Percentiles rank a stretch among this genome's conserved stretches.
These are phyloP conservation scores for Drosophila neonasuta DNA, from an alignment of 2,888 invertebrate species.

Conservation along the genomic window DNA sequence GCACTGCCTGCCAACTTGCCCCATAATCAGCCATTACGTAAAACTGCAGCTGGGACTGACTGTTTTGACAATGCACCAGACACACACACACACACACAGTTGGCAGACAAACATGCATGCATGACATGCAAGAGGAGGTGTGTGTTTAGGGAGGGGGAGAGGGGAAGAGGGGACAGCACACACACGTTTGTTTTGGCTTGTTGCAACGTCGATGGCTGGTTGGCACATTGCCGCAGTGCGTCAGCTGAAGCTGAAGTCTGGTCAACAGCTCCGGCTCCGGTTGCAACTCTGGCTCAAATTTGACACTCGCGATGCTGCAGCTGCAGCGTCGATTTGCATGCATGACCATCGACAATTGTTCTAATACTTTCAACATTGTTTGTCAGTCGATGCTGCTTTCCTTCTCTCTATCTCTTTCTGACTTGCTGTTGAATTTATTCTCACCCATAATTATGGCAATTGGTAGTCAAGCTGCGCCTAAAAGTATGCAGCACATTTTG, in stretches of 20 bases:
- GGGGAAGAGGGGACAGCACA: constrained; percentile 1
- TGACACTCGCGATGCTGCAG: constrained; percentile 51
- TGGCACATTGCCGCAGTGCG: constrained; percentile 60
- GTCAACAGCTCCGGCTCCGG: constrained; percentile 30
- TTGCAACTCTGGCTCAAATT: constrained; percentile 39
- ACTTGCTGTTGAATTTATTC: constrained; percentile 26
- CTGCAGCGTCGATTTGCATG: constrained; percentile 60
- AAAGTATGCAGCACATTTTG: constrained; percentile 44
- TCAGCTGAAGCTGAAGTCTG: constrained; percentile 57
- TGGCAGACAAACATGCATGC: constrained; percentile 6
- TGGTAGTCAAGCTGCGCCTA: constrained; percentile 54
- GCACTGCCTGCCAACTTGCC: constrained; percentile 44
- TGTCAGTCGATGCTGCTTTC: constrained; percentile 15
- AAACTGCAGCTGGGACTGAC: constrained; percentile 53
- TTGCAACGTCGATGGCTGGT: constrained; percentile 38
- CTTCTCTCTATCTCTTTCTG: neutral
- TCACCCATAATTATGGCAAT: constrained; percentile 71
- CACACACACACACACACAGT: neutral
- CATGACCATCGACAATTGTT: constrained; percentile 69
- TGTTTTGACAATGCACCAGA: constrained; percentile 48
- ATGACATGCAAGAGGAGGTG: neutral
- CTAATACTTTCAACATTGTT: constrained; percentile 60
- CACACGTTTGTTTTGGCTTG: constrained; percentile 53
- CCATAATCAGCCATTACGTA: constrained; percentile 59
- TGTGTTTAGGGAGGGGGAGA: neutral